phyloP scores from a whole-genome alignment of 2,113 vertebrate genomes.

The Mastomys coucha region DNA sequence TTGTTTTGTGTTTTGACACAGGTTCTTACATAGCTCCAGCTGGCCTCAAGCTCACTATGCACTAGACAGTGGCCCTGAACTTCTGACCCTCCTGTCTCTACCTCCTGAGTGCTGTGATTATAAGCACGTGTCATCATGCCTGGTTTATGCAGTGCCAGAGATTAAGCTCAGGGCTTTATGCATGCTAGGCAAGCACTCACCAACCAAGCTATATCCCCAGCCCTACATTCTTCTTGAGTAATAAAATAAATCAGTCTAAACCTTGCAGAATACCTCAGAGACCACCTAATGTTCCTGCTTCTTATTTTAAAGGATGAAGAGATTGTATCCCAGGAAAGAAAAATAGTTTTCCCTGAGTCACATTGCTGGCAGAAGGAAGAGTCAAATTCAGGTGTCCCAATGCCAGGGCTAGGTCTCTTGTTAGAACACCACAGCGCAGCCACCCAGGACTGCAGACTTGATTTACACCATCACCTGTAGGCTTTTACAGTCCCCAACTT shows the following conservation, averaged over 20 bases:
- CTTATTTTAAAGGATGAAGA: slow-evolving; percentile 57
- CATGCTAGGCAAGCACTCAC: background rate
- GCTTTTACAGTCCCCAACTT: slow-evolving; percentile 46
- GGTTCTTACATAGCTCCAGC: background rate
- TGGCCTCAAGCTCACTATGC: background rate
- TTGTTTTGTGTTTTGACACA: background rate
- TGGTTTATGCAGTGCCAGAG: background rate
- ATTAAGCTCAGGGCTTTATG: background rate
- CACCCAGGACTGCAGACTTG: slow-evolving; percentile 48
- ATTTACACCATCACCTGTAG: slow-evolving; percentile 72
- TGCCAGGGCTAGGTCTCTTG: slow-evolving; percentile 5
- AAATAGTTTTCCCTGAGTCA: slow-evolving; percentile 21
- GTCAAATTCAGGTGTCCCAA: background rate
- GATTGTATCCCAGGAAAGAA: slow-evolving; percentile 46
- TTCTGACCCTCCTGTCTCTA: background rate
- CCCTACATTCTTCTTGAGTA: slow-evolving; percentile 40
- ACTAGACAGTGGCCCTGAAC: background rate
- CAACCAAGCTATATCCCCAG: background rate
- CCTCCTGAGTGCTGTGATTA: background rate
- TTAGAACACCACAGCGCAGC: slow-evolving; percentile 9
- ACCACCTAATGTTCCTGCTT: background rate
- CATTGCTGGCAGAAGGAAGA: slow-evolving; percentile 40
- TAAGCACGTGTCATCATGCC: background rate
- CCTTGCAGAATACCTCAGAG: slow-evolving; percentile 43
- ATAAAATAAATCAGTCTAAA: slow-evolving; percentile 59